A percentile compares a stretch with the other conserved stretches of the same genome.
Conservation (phyloP, 1,140 invertebrate genomes). For the Drosophila lowei region DNA sequence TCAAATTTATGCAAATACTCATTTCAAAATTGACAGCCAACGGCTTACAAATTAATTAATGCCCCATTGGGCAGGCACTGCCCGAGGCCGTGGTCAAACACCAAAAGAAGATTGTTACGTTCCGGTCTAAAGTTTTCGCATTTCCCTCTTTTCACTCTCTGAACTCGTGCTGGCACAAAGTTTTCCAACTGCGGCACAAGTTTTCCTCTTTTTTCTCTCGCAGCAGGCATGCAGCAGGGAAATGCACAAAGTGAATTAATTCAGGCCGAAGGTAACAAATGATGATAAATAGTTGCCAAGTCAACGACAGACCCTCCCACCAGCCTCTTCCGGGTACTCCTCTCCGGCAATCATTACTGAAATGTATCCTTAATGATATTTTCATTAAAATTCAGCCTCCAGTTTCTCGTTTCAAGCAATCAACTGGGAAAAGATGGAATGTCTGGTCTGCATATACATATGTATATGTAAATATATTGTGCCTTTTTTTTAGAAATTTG, state of each 20-base stretch:
- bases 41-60: constrained; percentile 42
- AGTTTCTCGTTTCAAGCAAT: not conserved
- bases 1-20: constrained; percentile 67
- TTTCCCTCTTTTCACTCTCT: constrained; percentile 7
- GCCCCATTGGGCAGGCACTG: constrained; percentile 34
- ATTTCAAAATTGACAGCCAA: constrained; percentile 40
- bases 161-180: constrained; percentile 34
- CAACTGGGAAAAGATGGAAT: not conserved
- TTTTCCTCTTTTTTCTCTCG: not conserved
- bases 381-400: constrained; percentile 2
- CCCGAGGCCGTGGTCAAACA: constrained; percentile 18
- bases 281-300: constrained; percentile 45
- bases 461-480: too few species aligned
- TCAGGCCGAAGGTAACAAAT: constrained; percentile 36
- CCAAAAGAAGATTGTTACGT: constrained; percentile 15
- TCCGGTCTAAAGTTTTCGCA: constrained; percentile 25
- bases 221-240: constrained; percentile 25
- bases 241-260: constrained; percentile 50
- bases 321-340: too few species aligned
- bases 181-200: constrained; percentile 22
- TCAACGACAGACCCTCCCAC: constrained; percentile 7
- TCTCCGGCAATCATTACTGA: not conserved
- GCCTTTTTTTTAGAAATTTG: too few species aligned
- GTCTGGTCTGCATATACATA: too few species aligned
- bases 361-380: constrained; percentile 7